Base-by-base conservation (phyloP, 2,888 invertebrate species). In the Pherbina coryleti region DNA sequence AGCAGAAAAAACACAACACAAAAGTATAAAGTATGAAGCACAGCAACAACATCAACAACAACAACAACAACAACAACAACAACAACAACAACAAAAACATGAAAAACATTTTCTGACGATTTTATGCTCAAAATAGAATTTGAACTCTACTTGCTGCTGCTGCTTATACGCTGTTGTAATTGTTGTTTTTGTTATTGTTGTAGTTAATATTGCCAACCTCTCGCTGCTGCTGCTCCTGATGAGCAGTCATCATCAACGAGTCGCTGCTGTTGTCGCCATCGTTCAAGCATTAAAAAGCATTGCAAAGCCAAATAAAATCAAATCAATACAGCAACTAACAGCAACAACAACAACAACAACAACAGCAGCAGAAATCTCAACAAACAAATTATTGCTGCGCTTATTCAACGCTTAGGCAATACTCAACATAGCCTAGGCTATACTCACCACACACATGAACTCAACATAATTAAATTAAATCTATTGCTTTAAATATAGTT, bases 31-130 rank as follows among this genome's bases (percentile, higher is more conserved):
- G 49, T 51, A 22, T 51, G 57, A 77, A 28, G n/a, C 44, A 75
- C 67, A n/a, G n/a, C n/a, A n/a, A n/a, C n/a, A n/a, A n/a, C n/a
- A n/a, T n/a, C n/a, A n/a, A n/a, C n/a, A n/a, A n/a, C n/a, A n/a
- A n/a, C n/a, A 86, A 82, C 82, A 81, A 81, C 80, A 80, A 78
- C 79, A 80, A 76, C 70, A 76, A 77, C 78, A 79, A 77, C 69
- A 79, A 75, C 67, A 80, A 69, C 53, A 72, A 67, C 49, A 55
- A 25, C 64, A 51, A 60, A 37, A 70, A 70, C 75, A 73, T 11
- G 53, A 75, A 72, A 66, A 77, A 69, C 69, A 73, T 44, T 53
- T 74, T 72, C 80, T 75, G 78, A 81, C 78, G 79, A 81, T 79
- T 79, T 79, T 75, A 78, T 78, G 80, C 78, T 81, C 78, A 79